Conservation (phyloP, 2,888 invertebrate species). For the Drosophila dives region DNA sequence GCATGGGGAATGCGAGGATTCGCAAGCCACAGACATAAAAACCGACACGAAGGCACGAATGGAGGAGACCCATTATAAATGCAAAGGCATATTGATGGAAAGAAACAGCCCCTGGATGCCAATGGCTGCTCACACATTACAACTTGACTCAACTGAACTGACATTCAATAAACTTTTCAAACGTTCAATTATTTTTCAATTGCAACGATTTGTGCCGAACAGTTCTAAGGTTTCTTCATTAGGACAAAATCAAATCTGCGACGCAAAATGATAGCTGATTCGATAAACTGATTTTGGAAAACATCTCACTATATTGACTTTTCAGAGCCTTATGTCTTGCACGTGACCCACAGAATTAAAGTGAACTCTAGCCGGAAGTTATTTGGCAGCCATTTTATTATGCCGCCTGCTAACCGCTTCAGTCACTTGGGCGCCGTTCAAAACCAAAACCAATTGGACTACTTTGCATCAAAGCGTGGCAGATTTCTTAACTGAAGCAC, state of each 20-base stretch:
- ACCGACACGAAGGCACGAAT: constrained; percentile 7
- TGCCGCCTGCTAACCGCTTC: constrained; percentile 31
- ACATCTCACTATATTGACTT: constrained; percentile 6
- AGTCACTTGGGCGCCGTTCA: constrained; percentile 16
- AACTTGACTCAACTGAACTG: constrained; percentile 51
- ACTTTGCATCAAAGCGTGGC: constrained; percentile 49
- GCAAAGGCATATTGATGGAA: constrained; percentile 32
- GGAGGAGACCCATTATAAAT: constrained; percentile 43
- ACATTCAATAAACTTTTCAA: constrained; percentile 75
- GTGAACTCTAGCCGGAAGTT: constrained; percentile 62
- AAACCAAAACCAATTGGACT: constrained; percentile 43
- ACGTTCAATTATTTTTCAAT: constrained; percentile 80
- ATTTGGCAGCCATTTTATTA: constrained; percentile 69
- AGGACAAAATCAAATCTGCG: constrained; percentile 39
- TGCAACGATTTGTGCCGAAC: constrained; percentile 64
- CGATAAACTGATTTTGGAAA: constrained; percentile 22
- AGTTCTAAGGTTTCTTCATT: background rate
- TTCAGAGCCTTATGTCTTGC: constrained; percentile 34
- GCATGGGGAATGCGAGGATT: constrained; percentile 50
- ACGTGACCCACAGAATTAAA: constrained; percentile 49
- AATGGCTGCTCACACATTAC: constrained; percentile 31
- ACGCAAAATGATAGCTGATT: constrained; percentile 41
- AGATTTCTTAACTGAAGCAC: constrained; percentile 23
- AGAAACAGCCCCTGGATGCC: constrained; percentile 27
- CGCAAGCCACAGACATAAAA: constrained; percentile 22